Conservation (phyloP, 2,113 vertebrate species). For the Callithrix jacchus region DNA sequence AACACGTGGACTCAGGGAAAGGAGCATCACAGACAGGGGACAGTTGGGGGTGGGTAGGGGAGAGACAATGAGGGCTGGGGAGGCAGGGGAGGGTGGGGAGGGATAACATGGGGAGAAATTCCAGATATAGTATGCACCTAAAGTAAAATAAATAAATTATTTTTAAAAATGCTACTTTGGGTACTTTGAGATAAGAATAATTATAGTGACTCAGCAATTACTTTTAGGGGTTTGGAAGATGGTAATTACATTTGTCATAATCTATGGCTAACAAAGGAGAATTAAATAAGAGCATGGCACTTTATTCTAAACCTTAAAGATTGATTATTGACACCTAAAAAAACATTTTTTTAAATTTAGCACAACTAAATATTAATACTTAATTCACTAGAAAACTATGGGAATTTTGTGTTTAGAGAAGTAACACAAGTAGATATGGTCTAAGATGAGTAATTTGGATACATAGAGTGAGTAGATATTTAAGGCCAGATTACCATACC, state of each 20-base stretch:
- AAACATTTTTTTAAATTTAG: background rate
- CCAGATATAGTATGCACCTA: no score
- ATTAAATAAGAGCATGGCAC: background rate
- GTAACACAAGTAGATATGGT: background rate
- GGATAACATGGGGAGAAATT: no score
- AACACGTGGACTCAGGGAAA: no score
- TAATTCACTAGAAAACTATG: background rate
- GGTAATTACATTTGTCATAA: background rate
- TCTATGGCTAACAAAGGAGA: background rate
- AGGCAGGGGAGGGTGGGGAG: no score
- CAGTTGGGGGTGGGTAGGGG: no score
- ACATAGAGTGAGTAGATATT: background rate
- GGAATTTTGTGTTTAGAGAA: background rate
- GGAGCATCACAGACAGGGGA: no score
- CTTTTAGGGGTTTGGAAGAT: background rate
- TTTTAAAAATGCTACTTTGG: background rate
- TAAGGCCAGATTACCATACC: background rate
- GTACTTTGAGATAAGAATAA: background rate
- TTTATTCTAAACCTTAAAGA: background rate
- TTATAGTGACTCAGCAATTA: background rate
- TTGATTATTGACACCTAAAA: background rate
- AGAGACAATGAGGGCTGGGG: no score
- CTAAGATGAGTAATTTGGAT: background rate
- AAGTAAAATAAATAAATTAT: no score
- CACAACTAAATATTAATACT: background rate